Conservation (phyloP, 2,113 vertebrate genomes). For the Chionis minor region DNA sequence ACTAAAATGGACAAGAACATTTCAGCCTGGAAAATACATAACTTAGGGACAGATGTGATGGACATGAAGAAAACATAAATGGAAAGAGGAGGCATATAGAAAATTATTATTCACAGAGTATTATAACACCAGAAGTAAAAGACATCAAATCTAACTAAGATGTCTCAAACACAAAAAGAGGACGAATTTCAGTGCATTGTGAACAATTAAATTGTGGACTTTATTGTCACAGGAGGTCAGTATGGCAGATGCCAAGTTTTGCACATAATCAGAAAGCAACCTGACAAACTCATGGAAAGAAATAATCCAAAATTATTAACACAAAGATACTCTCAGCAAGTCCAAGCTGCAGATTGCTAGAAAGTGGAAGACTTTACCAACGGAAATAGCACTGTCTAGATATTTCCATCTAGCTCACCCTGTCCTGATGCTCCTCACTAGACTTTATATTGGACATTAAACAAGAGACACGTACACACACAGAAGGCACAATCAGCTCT, state of each 20-base stretch:
- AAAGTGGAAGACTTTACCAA: not conserved
- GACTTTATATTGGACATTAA: not conserved
- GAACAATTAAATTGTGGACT: not conserved
- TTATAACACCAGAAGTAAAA: not conserved
- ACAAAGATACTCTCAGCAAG: not conserved
- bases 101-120: not conserved
- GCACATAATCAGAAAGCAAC: not conserved
- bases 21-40: not conserved
- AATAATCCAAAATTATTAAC: not conserved
- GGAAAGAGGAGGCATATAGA: not conserved
- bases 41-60: not conserved
- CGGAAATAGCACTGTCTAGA: not conserved
- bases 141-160: not conserved
- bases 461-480: not conserved
- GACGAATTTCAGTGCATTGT: not conserved
- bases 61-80: not conserved
- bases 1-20: not conserved
- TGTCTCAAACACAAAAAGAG: not conserved
- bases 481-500: not conserved
- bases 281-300: not conserved
- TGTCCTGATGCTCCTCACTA: not conserved
- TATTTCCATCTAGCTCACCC: not conserved
- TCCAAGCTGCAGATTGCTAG: not conserved
- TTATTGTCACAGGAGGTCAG: not conserved
- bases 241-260: not conserved